Conservation (phyloP, 1,140 invertebrate species). For the Drosophila persimilis region DNA sequence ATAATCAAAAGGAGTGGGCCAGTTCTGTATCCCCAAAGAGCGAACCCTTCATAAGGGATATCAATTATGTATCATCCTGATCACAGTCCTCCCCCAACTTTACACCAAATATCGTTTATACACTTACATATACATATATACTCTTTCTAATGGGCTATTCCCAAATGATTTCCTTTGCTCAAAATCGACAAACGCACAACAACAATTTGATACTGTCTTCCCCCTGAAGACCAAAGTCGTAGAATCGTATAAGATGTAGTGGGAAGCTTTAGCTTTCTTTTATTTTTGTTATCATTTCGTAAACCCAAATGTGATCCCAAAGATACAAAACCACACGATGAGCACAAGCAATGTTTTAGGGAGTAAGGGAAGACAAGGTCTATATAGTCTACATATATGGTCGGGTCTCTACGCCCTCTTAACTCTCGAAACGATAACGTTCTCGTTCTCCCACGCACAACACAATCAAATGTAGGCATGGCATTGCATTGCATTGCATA, state of each 20-base stretch:
- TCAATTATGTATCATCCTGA: neutral
- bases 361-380: slow-evolving; percentile 6
- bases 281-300: slow-evolving; percentile 18
- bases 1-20: slow-evolving; percentile 43
- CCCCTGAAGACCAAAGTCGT: no score
- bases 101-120: neutral
- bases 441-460: slow-evolving; percentile 49
- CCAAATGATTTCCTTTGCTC: slow-evolving; percentile 42
- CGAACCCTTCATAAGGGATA: no score
- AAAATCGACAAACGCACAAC: slow-evolving; percentile 17
- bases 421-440: slow-evolving; percentile 10
- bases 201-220: no score
- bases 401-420: slow-evolving; percentile 3
- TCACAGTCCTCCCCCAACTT: neutral
- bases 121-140: neutral
- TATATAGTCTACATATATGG: no score
- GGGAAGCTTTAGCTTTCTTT: no score
- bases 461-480: slow-evolving; percentile 58
- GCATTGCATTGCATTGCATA: slow-evolving; percentile 13
- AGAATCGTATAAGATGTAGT: no score
- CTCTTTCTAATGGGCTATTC: neutral
- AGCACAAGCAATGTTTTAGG: slow-evolving; percentile 25
- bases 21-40: neutral
- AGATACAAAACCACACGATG: slow-evolving; percentile 6
- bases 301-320: slow-evolving; percentile 66